Evolutionary conservation across 2,113 vertebrate species (phyloP), one percentile per base, ranked within the genome.

Genomic region (Leptosomus discolor): DNA sequence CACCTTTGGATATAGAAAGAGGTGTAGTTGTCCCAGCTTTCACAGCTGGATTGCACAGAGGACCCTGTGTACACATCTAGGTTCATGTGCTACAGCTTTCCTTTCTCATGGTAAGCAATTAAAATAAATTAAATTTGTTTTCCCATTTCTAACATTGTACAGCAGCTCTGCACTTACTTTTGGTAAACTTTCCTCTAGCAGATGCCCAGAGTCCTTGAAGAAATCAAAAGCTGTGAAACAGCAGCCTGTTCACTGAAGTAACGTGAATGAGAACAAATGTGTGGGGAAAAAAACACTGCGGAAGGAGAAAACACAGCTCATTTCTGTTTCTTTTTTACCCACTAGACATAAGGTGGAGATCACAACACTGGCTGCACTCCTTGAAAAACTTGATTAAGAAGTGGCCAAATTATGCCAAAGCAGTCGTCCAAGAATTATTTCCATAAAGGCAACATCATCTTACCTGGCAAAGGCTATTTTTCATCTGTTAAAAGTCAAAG

Each of bases 401-500:
- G 48, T 53, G 57, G 21, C 32, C 24, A 82, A 71, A 68, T 85
- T 91, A 75, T 21, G 5, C 36, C 14, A 11, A 84, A 71, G 36
- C 79, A 12, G 45, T 86, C 48, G 20, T 86, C 46, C 73, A 87
- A 91, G 34, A 82, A 64, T 68, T 90, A 78, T 88, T 91, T 93
- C 24, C 53, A 69, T 93, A 76, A 50, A 95, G 24, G 22, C 74
- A 93, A 53, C 41, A 85, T 13, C 57, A 73, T 50, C 48, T 85
- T 18, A 91, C 34, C 48, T 61, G 19, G 27, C 51, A 78, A 95
- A 87, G 85, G 22, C 39, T 82, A 60, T 85, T 91, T 95, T 96
- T 95, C 56, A 71, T 92, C 60, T 87, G 34, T 56, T 87, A 53
- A 68, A 94, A 89, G 53, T 92, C 80, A 91, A 86, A 96, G 56